Conservation (phyloP, 1,140 invertebrate species). For the Eriocheir sinensis region DNA sequence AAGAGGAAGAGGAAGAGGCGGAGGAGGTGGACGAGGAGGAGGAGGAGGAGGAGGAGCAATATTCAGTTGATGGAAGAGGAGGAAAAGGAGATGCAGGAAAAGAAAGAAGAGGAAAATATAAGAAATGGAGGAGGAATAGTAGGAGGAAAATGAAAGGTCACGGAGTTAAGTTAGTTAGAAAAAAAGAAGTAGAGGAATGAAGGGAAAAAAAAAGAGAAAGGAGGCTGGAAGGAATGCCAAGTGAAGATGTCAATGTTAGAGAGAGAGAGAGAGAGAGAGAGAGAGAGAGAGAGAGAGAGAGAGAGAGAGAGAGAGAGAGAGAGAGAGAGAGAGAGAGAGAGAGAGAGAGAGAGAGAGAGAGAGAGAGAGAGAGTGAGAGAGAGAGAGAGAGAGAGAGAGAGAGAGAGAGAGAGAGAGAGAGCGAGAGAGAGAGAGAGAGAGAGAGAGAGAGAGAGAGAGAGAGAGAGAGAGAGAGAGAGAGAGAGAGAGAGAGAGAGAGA, state of each 20-base stretch:
- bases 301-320: background rate
- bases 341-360: background rate
- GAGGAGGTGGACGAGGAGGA: background rate
- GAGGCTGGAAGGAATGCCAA: background rate
- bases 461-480: background rate
- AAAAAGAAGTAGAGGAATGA: background rate
- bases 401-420: background rate
- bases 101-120: background rate
- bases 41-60: constrained; percentile 10
- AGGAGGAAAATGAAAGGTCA: background rate
- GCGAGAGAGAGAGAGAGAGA: background rate
- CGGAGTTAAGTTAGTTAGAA: no score
- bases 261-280: background rate
- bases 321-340: background rate
- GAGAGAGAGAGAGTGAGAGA: background rate
- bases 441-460: background rate
- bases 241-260: background rate
- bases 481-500: background rate
- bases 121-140: background rate
- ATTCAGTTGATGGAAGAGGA: no score
- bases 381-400: background rate
- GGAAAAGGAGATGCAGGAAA: background rate
- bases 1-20: background rate
- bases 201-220: background rate
- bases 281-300: background rate